Evolutionary conservation across 1,140 invertebrate species (phyloP).

Genomic region (Ctenoplectra terminalis): DNA sequence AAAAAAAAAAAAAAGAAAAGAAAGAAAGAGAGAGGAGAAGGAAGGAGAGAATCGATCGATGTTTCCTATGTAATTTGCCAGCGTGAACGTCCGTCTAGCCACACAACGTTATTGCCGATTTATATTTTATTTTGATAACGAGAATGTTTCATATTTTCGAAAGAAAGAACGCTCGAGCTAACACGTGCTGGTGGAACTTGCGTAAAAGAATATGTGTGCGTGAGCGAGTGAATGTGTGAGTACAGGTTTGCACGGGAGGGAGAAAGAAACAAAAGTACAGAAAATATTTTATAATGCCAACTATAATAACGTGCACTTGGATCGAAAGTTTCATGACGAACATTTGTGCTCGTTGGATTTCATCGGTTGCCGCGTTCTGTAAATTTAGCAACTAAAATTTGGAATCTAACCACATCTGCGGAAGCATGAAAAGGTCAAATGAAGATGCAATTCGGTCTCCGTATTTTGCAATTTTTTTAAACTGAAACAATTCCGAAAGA

Average conservation of each 20-base stretch:
- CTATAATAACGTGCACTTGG: background rate
- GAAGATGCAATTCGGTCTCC: background rate
- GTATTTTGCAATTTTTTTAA: background rate
- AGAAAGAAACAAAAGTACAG: constrained; percentile 19
- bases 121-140: constrained; percentile 78
- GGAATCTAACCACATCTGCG: background rate
- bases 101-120: constrained; percentile 73
- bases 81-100: constrained; percentile 56
- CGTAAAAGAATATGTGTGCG: background rate
- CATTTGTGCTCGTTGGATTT: background rate
- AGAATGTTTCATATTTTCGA: constrained; percentile 73
- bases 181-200: constrained; percentile 23
- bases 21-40: constrained; percentile 20
- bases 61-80: constrained; percentile 73
- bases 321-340: background rate
- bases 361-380: background rate
- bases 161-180: constrained; percentile 48
- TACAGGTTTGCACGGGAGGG: background rate
- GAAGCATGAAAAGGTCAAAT: background rate
- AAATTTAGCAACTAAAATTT: background rate
- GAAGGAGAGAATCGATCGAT: constrained; percentile 61
- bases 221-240: constrained; percentile 31
- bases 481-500: background rate
- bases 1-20: background rate
- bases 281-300: constrained; percentile 47